phyloP scores from a whole-genome alignment of 2,113 vertebrate genomes.

The Anseranas semipalmata region DNA sequence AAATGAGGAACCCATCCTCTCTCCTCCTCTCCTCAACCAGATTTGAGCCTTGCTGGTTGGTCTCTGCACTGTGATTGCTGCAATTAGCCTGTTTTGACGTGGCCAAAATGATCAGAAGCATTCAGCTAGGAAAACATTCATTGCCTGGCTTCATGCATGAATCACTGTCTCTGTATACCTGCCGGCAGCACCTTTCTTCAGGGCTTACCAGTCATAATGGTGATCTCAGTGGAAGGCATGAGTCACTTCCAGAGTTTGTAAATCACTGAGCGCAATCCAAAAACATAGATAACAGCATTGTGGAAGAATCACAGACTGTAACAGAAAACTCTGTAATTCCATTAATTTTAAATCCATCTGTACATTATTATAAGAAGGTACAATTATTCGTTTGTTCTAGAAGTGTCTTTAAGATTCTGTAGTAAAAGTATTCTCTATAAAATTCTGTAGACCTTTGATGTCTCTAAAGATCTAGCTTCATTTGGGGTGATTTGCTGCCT shows the following conservation, averaged over 20 bases:
- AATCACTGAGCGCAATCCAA: not conserved
- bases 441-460: not conserved
- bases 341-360: not conserved
- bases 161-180: not conserved
- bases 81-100: not conserved
- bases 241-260: slow-evolving; percentile 15
- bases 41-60: not conserved
- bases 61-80: accelerated
- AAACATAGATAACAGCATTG: not conserved
- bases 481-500: not conserved
- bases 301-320: not conserved
- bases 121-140: not conserved
- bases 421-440: not conserved
- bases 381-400: not conserved
- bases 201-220: not conserved
- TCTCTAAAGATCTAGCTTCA: not conserved
- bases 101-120: accelerated
- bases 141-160: not conserved
- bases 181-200: slow-evolving; percentile 10
- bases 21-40: not conserved
- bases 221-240: slow-evolving; percentile 50
- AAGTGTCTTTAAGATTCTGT: not conserved
- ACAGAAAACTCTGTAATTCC: not conserved
- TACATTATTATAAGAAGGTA: not conserved
- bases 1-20: not conserved